Evolutionary conservation across 2,797 vertebrate genomes (phyloP).

Genomic region (Pseudomugil tenellus): DNA sequence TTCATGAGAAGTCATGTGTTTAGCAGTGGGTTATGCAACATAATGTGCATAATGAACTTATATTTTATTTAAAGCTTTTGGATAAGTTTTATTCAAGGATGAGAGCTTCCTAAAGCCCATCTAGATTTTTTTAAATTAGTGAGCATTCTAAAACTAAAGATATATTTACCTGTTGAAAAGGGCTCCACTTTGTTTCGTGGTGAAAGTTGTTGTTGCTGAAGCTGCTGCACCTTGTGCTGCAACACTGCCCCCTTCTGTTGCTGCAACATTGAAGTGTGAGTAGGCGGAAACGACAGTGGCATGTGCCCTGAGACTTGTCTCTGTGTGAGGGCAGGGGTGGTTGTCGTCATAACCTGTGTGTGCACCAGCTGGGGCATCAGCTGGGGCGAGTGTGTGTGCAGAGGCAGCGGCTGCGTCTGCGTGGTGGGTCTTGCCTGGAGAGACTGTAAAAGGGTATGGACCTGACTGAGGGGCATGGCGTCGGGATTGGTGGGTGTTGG

Average conservation of each 20-base stretch:
- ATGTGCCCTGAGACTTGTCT: constrained; percentile 61
- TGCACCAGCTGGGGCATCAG: constrained; percentile 48
- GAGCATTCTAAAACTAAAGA: background rate
- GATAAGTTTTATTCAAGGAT: background rate
- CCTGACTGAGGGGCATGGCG: constrained; percentile 80
- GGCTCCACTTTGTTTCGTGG: constrained; percentile 65
- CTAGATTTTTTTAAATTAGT: background rate
- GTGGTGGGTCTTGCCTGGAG: constrained; percentile 57
- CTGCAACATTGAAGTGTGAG: constrained; percentile 30
- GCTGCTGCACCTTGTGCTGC: constrained; percentile 71
- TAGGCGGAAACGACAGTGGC: constrained; percentile 56
- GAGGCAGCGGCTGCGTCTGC: constrained; percentile 39
- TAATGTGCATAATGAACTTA: background rate
- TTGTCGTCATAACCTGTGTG: constrained; percentile 66
- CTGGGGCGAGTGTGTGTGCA: constrained; percentile 60
- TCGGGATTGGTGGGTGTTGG: constrained; percentile 40
- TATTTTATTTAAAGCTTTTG: background rate
- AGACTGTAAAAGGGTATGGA: constrained; percentile 84
- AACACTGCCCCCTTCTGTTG: constrained; percentile 59
- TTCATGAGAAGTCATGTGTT: background rate
- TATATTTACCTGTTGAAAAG: constrained; percentile 58
- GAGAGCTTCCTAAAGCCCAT: background rate
- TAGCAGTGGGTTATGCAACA: background rate
- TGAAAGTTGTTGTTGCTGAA: constrained; percentile 66
- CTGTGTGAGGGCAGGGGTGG: constrained; percentile 53